Percentiles rank a stretch among this genome's conserved stretches.
These are phyloP conservation scores for Panorpa germanica DNA, from an alignment of 2,888 invertebrate genomes.

Conservation along the genomic window DNA sequence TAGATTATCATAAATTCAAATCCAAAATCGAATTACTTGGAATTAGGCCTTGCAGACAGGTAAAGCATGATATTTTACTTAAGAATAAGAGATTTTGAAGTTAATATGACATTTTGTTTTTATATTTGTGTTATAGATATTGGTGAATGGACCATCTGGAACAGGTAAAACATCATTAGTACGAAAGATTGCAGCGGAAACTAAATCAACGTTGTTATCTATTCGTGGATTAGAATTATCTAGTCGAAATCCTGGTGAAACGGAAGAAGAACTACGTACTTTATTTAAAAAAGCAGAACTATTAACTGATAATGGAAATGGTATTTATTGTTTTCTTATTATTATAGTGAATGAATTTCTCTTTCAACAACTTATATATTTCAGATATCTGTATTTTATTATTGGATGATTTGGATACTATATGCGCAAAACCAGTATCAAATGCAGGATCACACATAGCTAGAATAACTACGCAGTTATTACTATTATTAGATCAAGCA, in stretches of 20 bases:
- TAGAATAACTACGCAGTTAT: slow-evolving; percentile 25
- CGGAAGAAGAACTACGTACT: slow-evolving; percentile 25
- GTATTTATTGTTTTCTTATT: slow-evolving; percentile 9
- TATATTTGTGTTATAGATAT: slow-evolving; percentile 17
- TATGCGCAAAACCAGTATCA: slow-evolving; percentile 21
- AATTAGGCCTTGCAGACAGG: no score
- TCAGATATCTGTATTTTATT: slow-evolving; percentile 22
- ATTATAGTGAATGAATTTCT: slow-evolving; percentile 6
- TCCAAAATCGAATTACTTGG: slow-evolving; percentile 4
- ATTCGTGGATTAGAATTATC: slow-evolving; percentile 25
- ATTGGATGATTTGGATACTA: slow-evolving; percentile 24
- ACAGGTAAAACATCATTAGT: slow-evolving; percentile 36
- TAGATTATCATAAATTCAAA: slow-evolving; percentile 10
- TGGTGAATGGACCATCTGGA: slow-evolving; percentile 33
- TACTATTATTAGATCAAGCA: slow-evolving; percentile 28
- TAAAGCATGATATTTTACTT: slow-evolving; percentile 4
- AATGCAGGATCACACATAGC: slow-evolving; percentile 19
- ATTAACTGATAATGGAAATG: slow-evolving; percentile 20
- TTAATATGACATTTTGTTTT: slow-evolving; percentile 12
- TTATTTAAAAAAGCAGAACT: slow-evolving; percentile 25
- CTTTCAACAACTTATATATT: slow-evolving; percentile 8
- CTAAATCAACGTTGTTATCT: slow-evolving; percentile 25
- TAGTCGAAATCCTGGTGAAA: slow-evolving; percentile 30
- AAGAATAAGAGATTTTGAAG: slow-evolving; percentile 10
- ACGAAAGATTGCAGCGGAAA: slow-evolving; percentile 24